These are phyloP conservation scores for Cynopterus sphinx DNA, from an alignment of 2,797 vertebrate genomes.

Conservation along the genomic window DNA sequence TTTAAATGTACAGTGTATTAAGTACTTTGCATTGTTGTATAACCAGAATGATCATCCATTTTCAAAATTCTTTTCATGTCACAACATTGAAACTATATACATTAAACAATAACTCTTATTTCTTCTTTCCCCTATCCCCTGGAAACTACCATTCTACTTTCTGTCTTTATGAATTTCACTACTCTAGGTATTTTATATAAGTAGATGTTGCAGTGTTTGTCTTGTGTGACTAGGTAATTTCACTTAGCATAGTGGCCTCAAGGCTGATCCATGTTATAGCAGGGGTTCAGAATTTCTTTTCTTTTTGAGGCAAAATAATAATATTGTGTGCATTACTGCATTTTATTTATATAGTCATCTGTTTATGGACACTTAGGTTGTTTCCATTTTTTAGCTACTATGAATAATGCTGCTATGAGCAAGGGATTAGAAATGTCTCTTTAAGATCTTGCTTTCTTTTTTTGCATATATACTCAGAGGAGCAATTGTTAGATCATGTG, in stretches of 20 bases:
- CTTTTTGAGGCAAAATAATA: neutral
- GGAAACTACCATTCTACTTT: neutral
- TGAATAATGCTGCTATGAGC: neutral
- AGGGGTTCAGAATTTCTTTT: neutral
- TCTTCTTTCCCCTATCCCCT: neutral
- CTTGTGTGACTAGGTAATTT: neutral
- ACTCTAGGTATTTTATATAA: neutral
- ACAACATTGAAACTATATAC: neutral
- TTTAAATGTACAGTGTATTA: neutral
- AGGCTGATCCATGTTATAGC: neutral
- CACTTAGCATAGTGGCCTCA: neutral
- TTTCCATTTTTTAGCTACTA: neutral
- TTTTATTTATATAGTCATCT: neutral
- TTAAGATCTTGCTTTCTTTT: neutral
- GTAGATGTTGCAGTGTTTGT: neutral
- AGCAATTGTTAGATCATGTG: neutral
- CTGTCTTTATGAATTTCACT: neutral
- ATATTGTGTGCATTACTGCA: neutral
- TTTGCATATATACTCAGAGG: neutral
- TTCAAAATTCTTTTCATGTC: neutral
- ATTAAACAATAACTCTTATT: neutral
- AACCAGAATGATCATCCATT: neutral
- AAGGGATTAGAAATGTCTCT: neutral
- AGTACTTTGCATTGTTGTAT: neutral
- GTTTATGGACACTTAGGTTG: neutral